These are phyloP conservation scores for Temnothorax rugatulus DNA, from an alignment of 2,888 invertebrate species.

Conservation along the genomic window DNA sequence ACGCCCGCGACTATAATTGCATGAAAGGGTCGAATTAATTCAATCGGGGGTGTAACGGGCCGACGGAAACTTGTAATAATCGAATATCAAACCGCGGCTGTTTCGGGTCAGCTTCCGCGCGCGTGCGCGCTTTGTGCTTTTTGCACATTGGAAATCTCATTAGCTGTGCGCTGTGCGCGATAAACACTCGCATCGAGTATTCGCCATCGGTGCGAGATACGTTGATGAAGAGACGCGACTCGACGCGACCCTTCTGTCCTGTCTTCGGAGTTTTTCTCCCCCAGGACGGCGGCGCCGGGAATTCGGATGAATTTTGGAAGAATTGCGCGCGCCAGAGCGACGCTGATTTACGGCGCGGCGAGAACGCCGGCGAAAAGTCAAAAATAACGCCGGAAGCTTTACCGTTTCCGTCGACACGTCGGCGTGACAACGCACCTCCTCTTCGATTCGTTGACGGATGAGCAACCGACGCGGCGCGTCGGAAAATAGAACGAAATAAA, in stretches of 20 bases:
- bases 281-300: not conserved
- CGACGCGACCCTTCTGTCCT: not conserved
- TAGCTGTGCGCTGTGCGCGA: slow-evolving; percentile 7
- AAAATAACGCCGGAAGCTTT: slow-evolving; percentile 71
- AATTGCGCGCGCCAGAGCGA: slow-evolving; percentile 47
- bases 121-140: slow-evolving; percentile 37
- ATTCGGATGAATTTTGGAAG: slow-evolving; percentile 61
- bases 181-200: slow-evolving; percentile 14
- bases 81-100: slow-evolving; percentile 52
- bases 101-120: slow-evolving; percentile 36
- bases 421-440: slow-evolving; percentile 48
- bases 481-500: slow-evolving; percentile 44
- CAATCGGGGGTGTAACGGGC: slow-evolving; percentile 47
- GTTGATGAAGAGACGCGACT: not conserved
- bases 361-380: slow-evolving; percentile 56
- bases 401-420: slow-evolving; percentile 65
- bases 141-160: slow-evolving; percentile 42
- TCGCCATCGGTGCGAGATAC: not conserved
- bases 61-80: slow-evolving; percentile 57
- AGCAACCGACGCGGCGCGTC: slow-evolving; percentile 52
- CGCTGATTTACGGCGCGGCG: slow-evolving; percentile 66
- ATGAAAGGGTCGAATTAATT: slow-evolving; percentile 47
- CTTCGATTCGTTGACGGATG: slow-evolving; percentile 64
- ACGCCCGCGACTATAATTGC: slow-evolving; percentile 49
- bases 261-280: not conserved